phyloP scores from a whole-genome alignment of 1,140 invertebrate species.

The Uloborus diversus region DNA sequence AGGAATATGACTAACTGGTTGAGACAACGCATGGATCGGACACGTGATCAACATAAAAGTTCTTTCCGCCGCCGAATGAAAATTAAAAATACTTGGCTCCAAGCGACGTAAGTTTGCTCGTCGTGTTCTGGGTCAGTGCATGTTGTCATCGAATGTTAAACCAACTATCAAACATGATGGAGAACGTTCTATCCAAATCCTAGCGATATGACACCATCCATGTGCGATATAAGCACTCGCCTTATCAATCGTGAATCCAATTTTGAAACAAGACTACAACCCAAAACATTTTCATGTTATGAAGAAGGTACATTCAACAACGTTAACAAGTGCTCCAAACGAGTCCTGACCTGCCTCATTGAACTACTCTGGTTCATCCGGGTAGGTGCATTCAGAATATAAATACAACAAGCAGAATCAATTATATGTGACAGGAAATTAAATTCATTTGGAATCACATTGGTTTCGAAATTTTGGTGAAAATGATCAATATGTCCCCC shows the following conservation, averaged over 20 bases:
- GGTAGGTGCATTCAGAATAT: neutral
- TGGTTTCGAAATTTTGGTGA: no score
- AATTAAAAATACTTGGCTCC: neutral
- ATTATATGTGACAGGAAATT: neutral
- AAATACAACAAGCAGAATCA: neutral
- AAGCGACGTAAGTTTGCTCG: neutral
- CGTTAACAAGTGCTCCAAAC: neutral
- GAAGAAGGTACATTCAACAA: neutral
- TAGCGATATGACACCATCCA: neutral
- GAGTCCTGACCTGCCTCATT: neutral
- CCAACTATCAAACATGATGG: neutral
- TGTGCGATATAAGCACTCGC: neutral
- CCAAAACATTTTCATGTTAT: neutral
- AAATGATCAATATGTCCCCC: no score
- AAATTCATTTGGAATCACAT: no score
- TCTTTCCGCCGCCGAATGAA: neutral
- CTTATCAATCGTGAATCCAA: no score
- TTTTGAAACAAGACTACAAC: no score
- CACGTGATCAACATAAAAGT: neutral
- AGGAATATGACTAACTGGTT: neutral
- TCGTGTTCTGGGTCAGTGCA: neutral
- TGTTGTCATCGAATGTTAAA: neutral
- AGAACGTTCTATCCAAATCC: neutral
- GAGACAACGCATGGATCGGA: neutral
- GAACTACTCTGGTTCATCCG: neutral